Base-by-base conservation (phyloP, 1,140 invertebrate genomes). In the Drosophila baimaii region DNA sequence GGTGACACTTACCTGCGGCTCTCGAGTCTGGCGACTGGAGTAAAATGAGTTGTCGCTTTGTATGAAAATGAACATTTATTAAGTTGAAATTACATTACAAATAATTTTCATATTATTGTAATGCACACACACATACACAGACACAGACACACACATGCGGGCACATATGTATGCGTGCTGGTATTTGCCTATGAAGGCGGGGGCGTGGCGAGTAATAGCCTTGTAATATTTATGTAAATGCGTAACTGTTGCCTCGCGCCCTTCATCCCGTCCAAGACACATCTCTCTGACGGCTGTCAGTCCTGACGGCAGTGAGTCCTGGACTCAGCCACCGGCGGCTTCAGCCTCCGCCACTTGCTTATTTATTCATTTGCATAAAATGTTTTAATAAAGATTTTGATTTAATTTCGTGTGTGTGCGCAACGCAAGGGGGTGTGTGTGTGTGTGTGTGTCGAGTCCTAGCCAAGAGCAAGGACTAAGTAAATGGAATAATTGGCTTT, bases 31-130 rank as follows among this genome's bases (percentile, higher is more conserved):
- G 43, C 17, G 33, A 35, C 33, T 35, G n/a, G 49, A 46, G 25
- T n/a, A 47, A 71, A 58, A 74, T 65, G 59, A 75, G 70, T 64
- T 73, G 70, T 73, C 70, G 63, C 68, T 80, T 76, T 77, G 72
- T 86, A 63, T 77, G 79, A 73, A 76, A 86, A 89, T 74, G 76
- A 73, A 76, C 81, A 89, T 86, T 88, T 88, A 86, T 86, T 86
- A 86, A 86, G 83, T 86, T 86, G 76, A 88, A 86, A 88, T 86
- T 86, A 88, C 83, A 88, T 83, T 86, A 79, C 79, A 86, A 86
- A 86, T 86, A 77, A 86, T 86, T 86, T 86, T 86, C 72, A 65
- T 88, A 88, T 86, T 86, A 83, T 86, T 86, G 79, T 88, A 80
- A 75, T 76, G 79, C 66, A 70, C 62, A 81, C 55, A 63, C 41